Evolutionary conservation across 2,113 vertebrate genomes (phyloP).

Genomic region (Suricata suricatta): DNA sequence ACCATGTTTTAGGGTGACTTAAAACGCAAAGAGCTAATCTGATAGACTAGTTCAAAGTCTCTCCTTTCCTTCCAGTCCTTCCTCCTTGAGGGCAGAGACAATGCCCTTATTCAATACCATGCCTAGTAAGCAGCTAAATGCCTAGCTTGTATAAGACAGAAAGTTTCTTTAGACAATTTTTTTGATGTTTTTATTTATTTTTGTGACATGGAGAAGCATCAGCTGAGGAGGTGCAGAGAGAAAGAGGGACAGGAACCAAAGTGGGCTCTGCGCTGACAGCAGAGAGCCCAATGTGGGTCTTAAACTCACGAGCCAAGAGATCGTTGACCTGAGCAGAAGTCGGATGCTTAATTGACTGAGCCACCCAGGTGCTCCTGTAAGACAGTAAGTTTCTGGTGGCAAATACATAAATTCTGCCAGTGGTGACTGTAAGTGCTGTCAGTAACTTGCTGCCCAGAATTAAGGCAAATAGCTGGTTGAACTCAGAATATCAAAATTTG

Average conservation of each 20-base stretch:
- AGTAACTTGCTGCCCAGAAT: slow-evolving; percentile 36
- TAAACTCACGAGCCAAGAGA: no score
- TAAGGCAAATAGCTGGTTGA: neutral
- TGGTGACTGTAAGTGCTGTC: neutral
- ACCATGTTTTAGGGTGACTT: neutral
- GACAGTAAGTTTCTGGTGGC: slow-evolving; percentile 9
- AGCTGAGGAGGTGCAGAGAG: no score
- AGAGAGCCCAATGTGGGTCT: no score
- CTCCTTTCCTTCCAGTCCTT: neutral
- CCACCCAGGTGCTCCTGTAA: neutral
- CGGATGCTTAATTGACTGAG: no score
- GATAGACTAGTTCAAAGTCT: neutral
- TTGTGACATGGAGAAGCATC: no score
- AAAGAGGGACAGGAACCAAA: no score
- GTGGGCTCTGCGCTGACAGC: no score
- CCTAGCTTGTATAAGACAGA: neutral
- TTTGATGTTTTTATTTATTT: no score
- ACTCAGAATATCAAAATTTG: neutral
- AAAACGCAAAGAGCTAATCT: neutral
- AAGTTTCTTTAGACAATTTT: neutral
- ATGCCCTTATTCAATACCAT: neutral
- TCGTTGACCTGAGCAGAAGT: no score
- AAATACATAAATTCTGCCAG: slow-evolving; percentile 32
- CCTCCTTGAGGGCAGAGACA: neutral
- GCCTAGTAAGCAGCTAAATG: neutral